A percentile compares a stretch with the other conserved stretches of the same genome.
phyloP scores from a whole-genome alignment of 2,113 vertebrate genomes.

The Nymphicus hollandicus region DNA sequence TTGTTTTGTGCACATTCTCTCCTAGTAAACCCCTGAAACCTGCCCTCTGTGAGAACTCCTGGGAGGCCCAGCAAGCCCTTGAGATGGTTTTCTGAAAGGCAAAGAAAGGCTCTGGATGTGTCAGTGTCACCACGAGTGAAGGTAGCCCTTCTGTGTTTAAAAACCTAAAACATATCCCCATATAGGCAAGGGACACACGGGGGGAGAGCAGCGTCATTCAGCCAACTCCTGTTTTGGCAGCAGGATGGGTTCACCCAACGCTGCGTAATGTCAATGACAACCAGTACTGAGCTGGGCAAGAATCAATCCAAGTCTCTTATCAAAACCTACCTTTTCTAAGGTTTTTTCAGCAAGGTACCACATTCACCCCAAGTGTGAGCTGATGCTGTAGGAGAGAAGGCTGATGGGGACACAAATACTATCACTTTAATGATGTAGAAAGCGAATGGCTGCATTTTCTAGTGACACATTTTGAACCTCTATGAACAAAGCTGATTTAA shows the following conservation, averaged over 20 bases:
- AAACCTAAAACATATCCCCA: neutral
- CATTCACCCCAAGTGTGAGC: neutral
- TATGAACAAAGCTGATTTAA: neutral
- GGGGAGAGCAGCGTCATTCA: neutral
- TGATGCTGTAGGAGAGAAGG: neutral
- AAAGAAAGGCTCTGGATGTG: neutral
- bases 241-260: neutral
- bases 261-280: neutral
- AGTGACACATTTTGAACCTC: neutral
- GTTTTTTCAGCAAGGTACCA: neutral
- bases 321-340: neutral
- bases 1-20: neutral
- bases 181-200: neutral
- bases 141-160: fast-evolving
- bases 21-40: neutral
- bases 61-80: neutral
- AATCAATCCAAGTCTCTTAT: neutral
- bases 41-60: neutral
- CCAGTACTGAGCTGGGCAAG: too few relatives aligned
- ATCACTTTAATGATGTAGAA: neutral
- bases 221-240: neutral
- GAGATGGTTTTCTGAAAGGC: neutral
- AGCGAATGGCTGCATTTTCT: neutral
- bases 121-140: neutral
- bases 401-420: neutral